Base-by-base conservation (phyloP, 1,140 invertebrate species). In the Drosophila nigrodunni region DNA sequence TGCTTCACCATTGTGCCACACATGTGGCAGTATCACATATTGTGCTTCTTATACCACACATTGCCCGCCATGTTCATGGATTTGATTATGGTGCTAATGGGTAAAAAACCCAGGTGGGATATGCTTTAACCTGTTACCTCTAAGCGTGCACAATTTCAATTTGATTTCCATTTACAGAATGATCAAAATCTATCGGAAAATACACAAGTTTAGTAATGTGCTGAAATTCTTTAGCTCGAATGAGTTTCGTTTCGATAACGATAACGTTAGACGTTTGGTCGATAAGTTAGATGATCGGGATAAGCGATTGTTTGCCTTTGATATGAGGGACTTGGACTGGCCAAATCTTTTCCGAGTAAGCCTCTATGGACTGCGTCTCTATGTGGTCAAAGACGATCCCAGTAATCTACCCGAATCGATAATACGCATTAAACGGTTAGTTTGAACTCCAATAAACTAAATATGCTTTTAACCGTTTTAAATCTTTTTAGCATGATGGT, bases 331-430 rank as follows among this genome's bases (percentile, higher is more conserved):
- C 9, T 91, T 97, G 64, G 93, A 95, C 62, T 97, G 96, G 96
- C 89, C 93, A 1, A 91, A 94, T 54, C 95, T 95, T 65, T 93
- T 95, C 30, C 90, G 93, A n/a, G 93, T 93, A 44, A 95, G 95
- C 71, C 93, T 95, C 11, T 92, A 93, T 80, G 96, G 96, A 18
- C 90, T 96, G 25, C 93, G 96, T 21, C 92, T 95, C 2, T 97
- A 96, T 82, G 83, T 97, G 10, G 92, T 97, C 1, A 96, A 96
- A 74, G 96, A 97, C 69, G 94, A 95, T 78, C 89, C 95, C 10
- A 94, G 92, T 7, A 96, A 94, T 21, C 87, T 97, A 46, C 94
- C 95, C 7, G 93, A 94, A 57, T 95, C 95, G 34, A 93, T 93
- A 25, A 94, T 87, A 35, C 94, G 93, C 70, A 93, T 93, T 89